Conservation (phyloP, 1,140 invertebrate species). For the Oreohelix idahoensis region DNA sequence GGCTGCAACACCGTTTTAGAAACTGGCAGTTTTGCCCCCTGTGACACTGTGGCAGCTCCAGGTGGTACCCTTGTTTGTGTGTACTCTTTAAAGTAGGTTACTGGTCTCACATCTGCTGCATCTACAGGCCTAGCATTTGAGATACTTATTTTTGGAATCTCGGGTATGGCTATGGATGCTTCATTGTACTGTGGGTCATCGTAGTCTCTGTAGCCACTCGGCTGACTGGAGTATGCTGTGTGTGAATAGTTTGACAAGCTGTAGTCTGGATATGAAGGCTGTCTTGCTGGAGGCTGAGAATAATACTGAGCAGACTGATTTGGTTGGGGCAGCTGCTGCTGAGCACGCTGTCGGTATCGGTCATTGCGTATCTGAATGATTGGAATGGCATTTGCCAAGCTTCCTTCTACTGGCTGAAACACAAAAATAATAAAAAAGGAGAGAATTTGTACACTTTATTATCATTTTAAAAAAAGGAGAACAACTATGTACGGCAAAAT, state of each 20-base stretch:
- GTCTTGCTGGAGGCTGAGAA: background rate
- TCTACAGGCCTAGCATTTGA: conserved; percentile 12
- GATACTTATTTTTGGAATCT: conserved; percentile 33
- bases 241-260: background rate
- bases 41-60: conserved; percentile 26
- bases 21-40: background rate
- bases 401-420: background rate
- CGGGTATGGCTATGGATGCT: conserved; percentile 18
- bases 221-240: background rate
- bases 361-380: conserved; percentile 42
- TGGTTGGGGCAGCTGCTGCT: background rate
- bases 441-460: too few species aligned
- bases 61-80: conserved; percentile 10
- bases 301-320: background rate
- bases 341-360: conserved; percentile 19
- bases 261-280: background rate
- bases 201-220: conserved; percentile 18
- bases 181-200: conserved; percentile 35
- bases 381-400: conserved; percentile 16
- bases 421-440: background rate
- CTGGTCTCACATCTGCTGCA: background rate
- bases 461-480: too few species aligned
- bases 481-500: too few species aligned
- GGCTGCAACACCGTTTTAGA: conserved; percentile 29
- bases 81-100: background rate